phyloP scores from a whole-genome alignment of 23 tunicate genomes.

The Botrylloides violaceus region DNA sequence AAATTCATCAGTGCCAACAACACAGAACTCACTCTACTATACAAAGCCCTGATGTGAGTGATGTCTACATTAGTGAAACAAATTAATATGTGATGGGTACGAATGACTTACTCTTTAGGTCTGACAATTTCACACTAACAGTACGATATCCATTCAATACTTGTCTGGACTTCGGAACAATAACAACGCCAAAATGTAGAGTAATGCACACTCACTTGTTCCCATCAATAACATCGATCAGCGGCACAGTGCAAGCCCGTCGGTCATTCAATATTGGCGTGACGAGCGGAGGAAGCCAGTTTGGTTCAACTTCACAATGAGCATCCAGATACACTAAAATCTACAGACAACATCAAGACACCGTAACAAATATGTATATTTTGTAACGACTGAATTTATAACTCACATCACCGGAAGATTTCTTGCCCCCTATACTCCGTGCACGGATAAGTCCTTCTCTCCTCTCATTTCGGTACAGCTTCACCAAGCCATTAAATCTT shows the following conservation, averaged over 20 bases:
- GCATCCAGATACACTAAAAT: constrained; percentile 95
- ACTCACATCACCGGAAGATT: constrained; percentile 74
- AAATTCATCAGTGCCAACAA: neutral
- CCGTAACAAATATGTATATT: neutral
- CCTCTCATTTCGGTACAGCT: constrained; percentile 67
- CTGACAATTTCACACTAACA: too few species aligned
- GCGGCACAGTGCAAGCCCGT: constrained; percentile 83
- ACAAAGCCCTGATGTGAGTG: too few species aligned
- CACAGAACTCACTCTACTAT: too few species aligned
- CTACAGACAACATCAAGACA: constrained; percentile 8
- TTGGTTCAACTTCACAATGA: constrained; percentile 98
- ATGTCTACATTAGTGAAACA: too few species aligned
- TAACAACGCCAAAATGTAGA: too few species aligned
- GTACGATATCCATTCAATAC: too few species aligned
- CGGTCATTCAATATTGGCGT: constrained; percentile 89
- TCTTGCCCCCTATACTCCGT: constrained; percentile 93
- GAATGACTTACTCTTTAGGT: too few species aligned
- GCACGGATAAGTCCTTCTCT: constrained; percentile 97
- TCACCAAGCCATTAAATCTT: constrained; percentile 85
- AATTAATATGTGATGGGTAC: too few species aligned
- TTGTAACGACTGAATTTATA: neutral
- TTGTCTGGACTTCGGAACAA: too few species aligned
- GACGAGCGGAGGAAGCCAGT: constrained; percentile 92
- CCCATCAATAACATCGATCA: constrained; percentile 97
- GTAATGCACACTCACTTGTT: constrained; percentile 62